Conservation (phyloP, 2,797 vertebrate genomes). For the Micromesistius poutassou region DNA sequence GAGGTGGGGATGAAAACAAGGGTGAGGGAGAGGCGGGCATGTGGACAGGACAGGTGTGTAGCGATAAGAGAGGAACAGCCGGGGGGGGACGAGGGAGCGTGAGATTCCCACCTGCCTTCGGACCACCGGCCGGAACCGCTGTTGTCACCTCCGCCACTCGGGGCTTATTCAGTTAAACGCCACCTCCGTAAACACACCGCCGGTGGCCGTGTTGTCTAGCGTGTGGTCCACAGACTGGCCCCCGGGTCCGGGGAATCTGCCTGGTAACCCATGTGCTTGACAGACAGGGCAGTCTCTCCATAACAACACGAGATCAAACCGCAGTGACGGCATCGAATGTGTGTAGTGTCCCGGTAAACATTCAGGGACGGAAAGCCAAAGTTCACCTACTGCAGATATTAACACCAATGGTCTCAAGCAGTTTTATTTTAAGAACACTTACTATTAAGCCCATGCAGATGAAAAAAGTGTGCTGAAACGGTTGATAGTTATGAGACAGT, state of each 20-base stretch:
- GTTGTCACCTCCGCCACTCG: slow-evolving; percentile 40
- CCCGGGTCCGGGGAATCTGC: background rate
- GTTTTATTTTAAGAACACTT: background rate
- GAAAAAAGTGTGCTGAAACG: background rate
- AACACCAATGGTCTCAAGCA: background rate
- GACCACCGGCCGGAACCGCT: slow-evolving; percentile 26
- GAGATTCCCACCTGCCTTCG: slow-evolving; percentile 44
- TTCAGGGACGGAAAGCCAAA: too few relatives aligned
- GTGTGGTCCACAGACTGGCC: background rate
- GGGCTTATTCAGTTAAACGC: slow-evolving; percentile 32
- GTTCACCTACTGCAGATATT: too few relatives aligned
- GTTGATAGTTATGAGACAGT: too few relatives aligned
- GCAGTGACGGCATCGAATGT: background rate
- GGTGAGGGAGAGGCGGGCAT: slow-evolving; percentile 21
- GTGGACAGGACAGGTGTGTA: slow-evolving; percentile 32
- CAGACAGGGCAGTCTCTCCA: background rate
- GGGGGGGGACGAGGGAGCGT: slow-evolving; percentile 40
- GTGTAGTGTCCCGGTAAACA: background rate
- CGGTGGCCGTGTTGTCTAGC: slow-evolving; percentile 15
- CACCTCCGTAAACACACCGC: slow-evolving; percentile 23
- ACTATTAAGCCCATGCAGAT: background rate
- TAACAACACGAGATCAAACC: background rate
- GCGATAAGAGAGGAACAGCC: slow-evolving; percentile 36
- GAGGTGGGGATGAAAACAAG: slow-evolving; percentile 8
- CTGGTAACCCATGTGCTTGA: background rate